Base-by-base conservation (phyloP, 2,113 vertebrate genomes). In the Sceloporus tristichus region DNA sequence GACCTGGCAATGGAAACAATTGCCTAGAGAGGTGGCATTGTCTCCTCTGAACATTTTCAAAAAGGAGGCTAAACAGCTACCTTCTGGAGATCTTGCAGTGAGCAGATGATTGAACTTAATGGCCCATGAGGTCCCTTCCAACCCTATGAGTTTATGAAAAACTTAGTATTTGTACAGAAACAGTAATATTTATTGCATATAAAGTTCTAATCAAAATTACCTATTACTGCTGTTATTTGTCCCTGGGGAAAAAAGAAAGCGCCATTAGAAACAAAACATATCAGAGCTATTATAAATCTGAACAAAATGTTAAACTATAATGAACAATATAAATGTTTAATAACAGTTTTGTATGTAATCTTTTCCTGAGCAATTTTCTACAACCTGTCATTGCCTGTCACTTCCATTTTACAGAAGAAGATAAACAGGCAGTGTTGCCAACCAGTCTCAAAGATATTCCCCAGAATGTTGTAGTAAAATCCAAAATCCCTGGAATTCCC, bases 321-420 rank as follows among this genome's bases (percentile, higher is more conserved):
- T 54, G 8, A 77, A 85, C 73, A 19, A 16, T 65, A 53, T 62
- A 23, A 48, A 76, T 65, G 59, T 75, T 38, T 27, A 76, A 85
- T 65, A 85, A 53, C 34, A 59, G 13, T 3, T 3, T n/a, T 59
- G 23, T 42, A 42, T 65, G 62, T 48, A 27, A 78, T 66, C 59
- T 13, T 77, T 78, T 75, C 83, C 10, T 56, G 23, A 59, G 71
- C 53, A 62, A 21, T 75, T 76, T 85, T 59, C 23, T 27, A 18
- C 19, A 59, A 29, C 59, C 73, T 27, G 7, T 11, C 25, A n/a
- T 56, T 62, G 19, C 81, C 9, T 42, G 11, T 75, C 68, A 79
- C 75, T 87, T 34, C 48, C 38, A 34, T 65, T 87, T 75, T 74
- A 87, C 25, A 82, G 19, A 62, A 14, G 34, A n/a, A 27, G 59